Evolutionary conservation across 2,888 invertebrate genomes (phyloP).

Genomic region (Sepioteuthis lessoniana): DNA sequence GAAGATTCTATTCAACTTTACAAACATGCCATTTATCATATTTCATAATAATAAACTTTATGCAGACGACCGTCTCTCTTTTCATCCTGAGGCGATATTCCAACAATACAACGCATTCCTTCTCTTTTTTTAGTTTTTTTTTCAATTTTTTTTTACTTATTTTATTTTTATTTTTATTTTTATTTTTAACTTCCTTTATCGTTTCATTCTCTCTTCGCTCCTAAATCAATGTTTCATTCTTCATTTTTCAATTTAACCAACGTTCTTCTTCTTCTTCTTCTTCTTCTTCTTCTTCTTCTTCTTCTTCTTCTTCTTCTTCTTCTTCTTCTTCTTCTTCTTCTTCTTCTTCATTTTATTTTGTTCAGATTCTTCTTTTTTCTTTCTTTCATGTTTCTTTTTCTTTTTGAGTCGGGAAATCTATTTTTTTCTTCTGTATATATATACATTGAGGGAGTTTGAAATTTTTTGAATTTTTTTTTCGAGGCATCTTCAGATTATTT

Average conservation of each 20-base stretch:
- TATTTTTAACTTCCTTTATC: too few relatives aligned
- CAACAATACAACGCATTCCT: background rate
- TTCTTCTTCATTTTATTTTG: background rate
- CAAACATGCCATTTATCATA: background rate
- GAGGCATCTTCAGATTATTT: too few relatives aligned
- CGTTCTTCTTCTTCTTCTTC: background rate
- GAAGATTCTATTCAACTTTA: background rate
- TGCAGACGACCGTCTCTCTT: too few relatives aligned
- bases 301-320: too few relatives aligned
- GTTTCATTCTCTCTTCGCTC: background rate
- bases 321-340: background rate
- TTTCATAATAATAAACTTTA: background rate
- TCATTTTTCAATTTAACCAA: background rate
- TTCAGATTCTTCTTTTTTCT: background rate
- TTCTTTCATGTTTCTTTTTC: background rate
- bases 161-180: too few relatives aligned
- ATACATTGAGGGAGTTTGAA: too few relatives aligned
- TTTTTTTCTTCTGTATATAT: too few relatives aligned
- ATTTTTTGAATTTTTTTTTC: too few relatives aligned
- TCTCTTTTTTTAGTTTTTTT: too few relatives aligned
- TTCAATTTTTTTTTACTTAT: too few relatives aligned
- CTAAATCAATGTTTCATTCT: background rate
- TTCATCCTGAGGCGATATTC: background rate
- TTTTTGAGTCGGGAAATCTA: too few relatives aligned
- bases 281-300: too few relatives aligned